Base-by-base conservation (phyloP, 2,888 invertebrate species). In the Drosophila antonietae region DNA sequence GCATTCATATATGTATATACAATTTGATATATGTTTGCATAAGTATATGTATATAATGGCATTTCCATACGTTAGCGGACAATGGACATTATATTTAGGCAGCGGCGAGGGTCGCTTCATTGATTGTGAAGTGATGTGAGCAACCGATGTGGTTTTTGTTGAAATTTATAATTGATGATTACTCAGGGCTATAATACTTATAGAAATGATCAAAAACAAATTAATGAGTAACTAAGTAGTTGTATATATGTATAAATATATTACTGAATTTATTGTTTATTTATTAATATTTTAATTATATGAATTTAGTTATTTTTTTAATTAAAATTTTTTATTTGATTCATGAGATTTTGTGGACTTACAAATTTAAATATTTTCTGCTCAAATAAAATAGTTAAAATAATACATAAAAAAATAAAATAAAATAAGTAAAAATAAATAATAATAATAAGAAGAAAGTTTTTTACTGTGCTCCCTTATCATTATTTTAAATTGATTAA, bases 21-120 rank as follows among this genome's bases (percentile, higher is more conserved):
- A 31, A 35, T 31, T 4, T 18, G 3, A 31, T 49, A 49, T 31
- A n/a, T 49, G 10, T 49, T 3, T 15, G 15, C 28, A 28, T 23
- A 46, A 2, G 5, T 28, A 15, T 9, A 4, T 20, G 2, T 57
- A 39, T 53, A 10, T 55, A 43, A 73, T 28, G 53, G 57, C 60
- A 62, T 51, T 71, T 61, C 57, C 59, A 14, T 28, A 58, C 49
- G 65, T 47, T 57, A 57, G 61, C 62, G 35, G 73, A 62, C 61
- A 76, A 47, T 66, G 44, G 53, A 59, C 33, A 65, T 64, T 52
- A 56, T 33, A 53, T 37, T 37, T 37, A 37, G 23, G 28, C 44
- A 46, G 18, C n/a, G 14, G 47, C 59, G 55, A 59, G 73, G 55
- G 23, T 31, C 9, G 43, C 0, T 44, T 46, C 1, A 52, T 9